Percentiles rank a stretch among this genome's conserved stretches.
Evolutionary conservation across 1,140 invertebrate genomes (phyloP).

Genomic region (Triops cancriformis): DNA sequence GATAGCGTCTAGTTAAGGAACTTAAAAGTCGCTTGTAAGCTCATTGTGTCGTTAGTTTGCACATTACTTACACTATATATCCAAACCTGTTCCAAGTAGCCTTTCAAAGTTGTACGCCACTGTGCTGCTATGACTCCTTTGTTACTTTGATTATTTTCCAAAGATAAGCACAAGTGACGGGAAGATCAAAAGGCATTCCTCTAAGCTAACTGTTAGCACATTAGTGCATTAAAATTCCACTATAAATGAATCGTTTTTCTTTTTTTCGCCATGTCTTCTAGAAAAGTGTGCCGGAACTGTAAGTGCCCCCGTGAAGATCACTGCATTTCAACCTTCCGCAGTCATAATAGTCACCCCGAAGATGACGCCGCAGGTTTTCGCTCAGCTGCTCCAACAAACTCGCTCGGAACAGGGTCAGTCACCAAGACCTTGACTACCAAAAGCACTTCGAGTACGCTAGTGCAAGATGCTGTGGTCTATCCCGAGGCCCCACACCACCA

Average conservation of each 20-base stretch:
- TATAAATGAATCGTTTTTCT: slow-evolving; percentile 17
- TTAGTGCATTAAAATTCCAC: too few relatives aligned
- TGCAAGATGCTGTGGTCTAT: slow-evolving; percentile 28
- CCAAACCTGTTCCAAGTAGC: too few relatives aligned
- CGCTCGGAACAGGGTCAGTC: slow-evolving; percentile 34
- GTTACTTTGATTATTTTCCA: too few relatives aligned
- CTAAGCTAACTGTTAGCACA: too few relatives aligned
- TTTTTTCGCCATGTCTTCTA: slow-evolving; percentile 35
- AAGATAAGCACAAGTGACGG: too few relatives aligned
- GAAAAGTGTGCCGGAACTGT: slow-evolving; percentile 61
- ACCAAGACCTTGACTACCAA: slow-evolving; percentile 37
- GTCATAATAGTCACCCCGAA: slow-evolving; percentile 44
- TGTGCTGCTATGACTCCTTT: too few relatives aligned
- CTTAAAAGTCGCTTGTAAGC: too few relatives aligned
- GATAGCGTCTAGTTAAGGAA: too few relatives aligned
- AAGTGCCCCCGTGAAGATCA: slow-evolving; percentile 59
- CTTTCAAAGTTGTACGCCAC: too few relatives aligned
- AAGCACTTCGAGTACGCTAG: slow-evolving; percentile 27
- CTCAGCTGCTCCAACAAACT: slow-evolving; percentile 22
- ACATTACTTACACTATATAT: too few relatives aligned
- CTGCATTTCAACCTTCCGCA: slow-evolving; percentile 37
- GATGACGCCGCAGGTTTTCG: slow-evolving; percentile 38
- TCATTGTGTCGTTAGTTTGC: too few relatives aligned
- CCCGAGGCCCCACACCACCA: slow-evolving; percentile 26
- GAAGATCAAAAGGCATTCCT: too few relatives aligned